Percentiles rank a stretch among this genome's conserved stretches.
phyloP scores from a whole-genome alignment of 2,888 invertebrate genomes.

The Liopterus haemorrhoidalis region DNA sequence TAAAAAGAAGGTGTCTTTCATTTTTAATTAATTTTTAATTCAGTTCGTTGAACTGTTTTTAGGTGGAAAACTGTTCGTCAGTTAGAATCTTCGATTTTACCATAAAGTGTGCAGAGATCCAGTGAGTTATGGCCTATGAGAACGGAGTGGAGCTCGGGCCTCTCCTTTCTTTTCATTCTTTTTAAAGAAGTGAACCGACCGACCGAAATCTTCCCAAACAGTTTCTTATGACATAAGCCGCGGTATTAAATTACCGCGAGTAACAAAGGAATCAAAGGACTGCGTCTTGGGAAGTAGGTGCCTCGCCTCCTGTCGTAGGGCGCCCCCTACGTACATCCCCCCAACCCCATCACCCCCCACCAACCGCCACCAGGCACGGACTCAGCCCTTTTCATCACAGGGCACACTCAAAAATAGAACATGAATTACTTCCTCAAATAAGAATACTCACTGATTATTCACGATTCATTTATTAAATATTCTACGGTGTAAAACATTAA shows the following conservation, averaged over 20 bases:
- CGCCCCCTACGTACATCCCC: too few relatives aligned
- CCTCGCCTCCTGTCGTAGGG: too few relatives aligned
- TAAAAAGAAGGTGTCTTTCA: too few relatives aligned
- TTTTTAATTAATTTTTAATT: slow-evolving; percentile 8
- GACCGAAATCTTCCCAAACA: slow-evolving; percentile 20
- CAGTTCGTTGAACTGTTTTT: slow-evolving; percentile 1
- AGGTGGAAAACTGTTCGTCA: slow-evolving; percentile 6
- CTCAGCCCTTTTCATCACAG: too few relatives aligned
- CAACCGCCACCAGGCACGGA: too few relatives aligned
- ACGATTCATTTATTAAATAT: too few relatives aligned
- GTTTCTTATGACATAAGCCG: slow-evolving; percentile 22
- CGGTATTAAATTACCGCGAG: slow-evolving; percentile 19
- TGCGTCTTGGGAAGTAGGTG: slow-evolving; percentile 3
- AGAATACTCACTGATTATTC: too few relatives aligned
- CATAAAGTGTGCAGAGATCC: slow-evolving; percentile 3
- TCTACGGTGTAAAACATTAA: too few relatives aligned
- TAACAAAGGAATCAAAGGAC: slow-evolving; percentile 18
- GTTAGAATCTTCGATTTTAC: slow-evolving; percentile 8
- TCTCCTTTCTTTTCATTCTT: slow-evolving; percentile 15
- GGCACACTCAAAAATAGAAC: too few relatives aligned
- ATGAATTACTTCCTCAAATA: too few relatives aligned
- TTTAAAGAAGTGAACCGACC: slow-evolving; percentile 22
- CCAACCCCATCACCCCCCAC: too few relatives aligned
- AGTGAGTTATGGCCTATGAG: slow-evolving; percentile 7
- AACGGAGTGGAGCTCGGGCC: neutral